Conservation (phyloP, 2,113 vertebrate species). For the Elaphurus davidianus region DNA sequence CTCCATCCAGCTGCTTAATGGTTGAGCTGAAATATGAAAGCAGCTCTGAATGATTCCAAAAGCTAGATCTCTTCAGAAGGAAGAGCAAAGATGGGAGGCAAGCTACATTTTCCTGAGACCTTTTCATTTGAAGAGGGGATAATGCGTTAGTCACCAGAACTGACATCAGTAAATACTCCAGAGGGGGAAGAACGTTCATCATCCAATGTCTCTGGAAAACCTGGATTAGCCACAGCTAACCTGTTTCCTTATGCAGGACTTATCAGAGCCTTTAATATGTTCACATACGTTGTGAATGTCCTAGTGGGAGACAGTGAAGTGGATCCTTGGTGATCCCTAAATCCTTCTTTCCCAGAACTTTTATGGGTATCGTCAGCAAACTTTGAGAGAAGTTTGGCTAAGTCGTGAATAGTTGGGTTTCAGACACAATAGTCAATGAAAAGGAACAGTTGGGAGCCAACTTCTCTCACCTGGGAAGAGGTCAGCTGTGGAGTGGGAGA, state of each 20-base stretch:
- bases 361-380: not conserved
- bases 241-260: not conserved
- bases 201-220: not conserved
- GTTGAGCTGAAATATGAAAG: not conserved
- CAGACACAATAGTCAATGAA: not conserved
- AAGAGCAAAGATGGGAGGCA: too few species aligned
- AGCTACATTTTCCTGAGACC: not conserved
- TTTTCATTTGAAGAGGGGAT: not conserved
- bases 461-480: not conserved
- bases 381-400: not conserved
- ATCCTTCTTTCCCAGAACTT: not conserved
- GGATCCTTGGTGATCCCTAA: not conserved
- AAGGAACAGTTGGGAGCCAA: not conserved
- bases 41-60: not conserved
- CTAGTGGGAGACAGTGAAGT: not conserved
- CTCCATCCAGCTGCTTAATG: not conserved
- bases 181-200: not conserved
- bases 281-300: not conserved
- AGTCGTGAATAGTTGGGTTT: not conserved
- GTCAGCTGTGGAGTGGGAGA: not conserved
- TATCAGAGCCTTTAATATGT: not conserved
- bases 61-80: not conserved
- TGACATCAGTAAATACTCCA: not conserved
- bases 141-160: not conserved
- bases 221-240: not conserved